A percentile compares a stretch with the other conserved stretches of the same genome.
These are phyloP conservation scores for Apeira syringaria DNA, from an alignment of 2,888 invertebrate species.

Conservation along the genomic window DNA sequence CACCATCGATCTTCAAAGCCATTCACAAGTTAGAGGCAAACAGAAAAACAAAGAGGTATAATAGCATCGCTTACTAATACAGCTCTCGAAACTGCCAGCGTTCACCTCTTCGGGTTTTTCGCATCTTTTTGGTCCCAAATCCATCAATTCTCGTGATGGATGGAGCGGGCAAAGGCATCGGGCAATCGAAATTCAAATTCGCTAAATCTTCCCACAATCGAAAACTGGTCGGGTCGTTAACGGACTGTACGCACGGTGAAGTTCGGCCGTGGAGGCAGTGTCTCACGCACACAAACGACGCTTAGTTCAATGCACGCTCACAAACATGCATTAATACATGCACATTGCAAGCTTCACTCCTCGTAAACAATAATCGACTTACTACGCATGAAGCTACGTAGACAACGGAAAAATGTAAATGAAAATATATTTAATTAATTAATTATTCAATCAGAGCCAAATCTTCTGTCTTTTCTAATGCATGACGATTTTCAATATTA, in stretches of 20 bases:
- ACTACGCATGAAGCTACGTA: too few relatives aligned
- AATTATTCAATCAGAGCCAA: too few relatives aligned
- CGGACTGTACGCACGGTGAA: conserved; percentile 59
- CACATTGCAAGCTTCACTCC: too few relatives aligned
- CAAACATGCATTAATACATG: not conserved
- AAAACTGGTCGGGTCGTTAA: conserved; percentile 79
- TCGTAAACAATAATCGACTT: too few relatives aligned
- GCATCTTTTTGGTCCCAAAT: conserved; percentile 77
- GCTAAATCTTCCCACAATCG: conserved; percentile 82
- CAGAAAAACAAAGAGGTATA: conserved; percentile 57
- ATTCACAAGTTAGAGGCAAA: conserved; percentile 35
- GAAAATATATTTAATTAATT: too few relatives aligned
- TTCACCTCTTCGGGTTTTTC: conserved; percentile 69
- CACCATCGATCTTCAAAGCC: conserved; percentile 32
- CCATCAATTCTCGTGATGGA: conserved; percentile 82
- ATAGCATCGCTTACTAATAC: conserved; percentile 72
- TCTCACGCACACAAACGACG: not conserved
- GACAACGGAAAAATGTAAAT: too few relatives aligned
- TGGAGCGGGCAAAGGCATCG: conserved; percentile 53
- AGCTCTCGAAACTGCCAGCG: conserved; percentile 68
- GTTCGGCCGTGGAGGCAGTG: conserved; percentile 35
- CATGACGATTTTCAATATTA: too few relatives aligned
- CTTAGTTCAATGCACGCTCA: conserved; percentile 1
- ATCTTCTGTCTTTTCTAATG: too few relatives aligned
- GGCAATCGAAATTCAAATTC: conserved; percentile 82